phyloP scores from a whole-genome alignment of 2,888 invertebrate genomes.

The Ametastegia equiseti region DNA sequence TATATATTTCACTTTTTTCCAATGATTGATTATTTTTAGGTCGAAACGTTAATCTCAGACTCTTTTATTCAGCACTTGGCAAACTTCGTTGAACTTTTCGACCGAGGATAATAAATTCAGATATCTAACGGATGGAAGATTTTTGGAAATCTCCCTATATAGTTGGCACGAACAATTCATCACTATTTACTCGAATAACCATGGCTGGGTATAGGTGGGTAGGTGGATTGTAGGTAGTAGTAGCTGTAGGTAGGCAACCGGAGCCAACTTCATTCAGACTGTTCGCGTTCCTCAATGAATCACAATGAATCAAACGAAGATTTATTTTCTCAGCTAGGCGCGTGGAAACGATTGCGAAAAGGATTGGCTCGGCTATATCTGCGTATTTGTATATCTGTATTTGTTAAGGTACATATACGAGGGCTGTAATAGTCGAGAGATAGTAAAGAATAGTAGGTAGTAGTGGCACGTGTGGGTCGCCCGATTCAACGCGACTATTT shows the following conservation, averaged over 20 bases:
- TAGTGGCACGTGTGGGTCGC: not conserved
- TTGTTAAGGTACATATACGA: too few relatives aligned
- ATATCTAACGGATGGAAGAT: not conserved
- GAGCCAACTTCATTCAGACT: slow-evolving; percentile 18
- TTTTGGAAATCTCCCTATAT: not conserved
- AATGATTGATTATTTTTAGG: too few relatives aligned
- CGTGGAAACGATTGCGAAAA: slow-evolving; percentile 5
- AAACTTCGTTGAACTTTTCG: not conserved
- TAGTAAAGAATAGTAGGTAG: not conserved
- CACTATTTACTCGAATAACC: not conserved
- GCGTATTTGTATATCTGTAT: too few relatives aligned
- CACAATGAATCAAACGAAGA: slow-evolving; percentile 23
- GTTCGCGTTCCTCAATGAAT: slow-evolving; percentile 20
- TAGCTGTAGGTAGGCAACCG: not conserved
- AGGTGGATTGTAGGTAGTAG: not conserved
- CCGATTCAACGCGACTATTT: slow-evolving; percentile 7
- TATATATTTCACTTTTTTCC: too few relatives aligned
- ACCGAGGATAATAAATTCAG: not conserved
- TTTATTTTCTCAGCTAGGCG: slow-evolving; percentile 22
- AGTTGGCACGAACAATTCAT: not conserved
- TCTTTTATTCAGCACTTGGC: not conserved
- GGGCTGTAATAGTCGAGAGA: not conserved
- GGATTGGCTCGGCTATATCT: not conserved
- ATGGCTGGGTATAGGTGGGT: too few relatives aligned
- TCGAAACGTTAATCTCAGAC: not conserved